Conservation (phyloP, 2,888 invertebrate genomes). For the Drosophila kambysellisi region DNA sequence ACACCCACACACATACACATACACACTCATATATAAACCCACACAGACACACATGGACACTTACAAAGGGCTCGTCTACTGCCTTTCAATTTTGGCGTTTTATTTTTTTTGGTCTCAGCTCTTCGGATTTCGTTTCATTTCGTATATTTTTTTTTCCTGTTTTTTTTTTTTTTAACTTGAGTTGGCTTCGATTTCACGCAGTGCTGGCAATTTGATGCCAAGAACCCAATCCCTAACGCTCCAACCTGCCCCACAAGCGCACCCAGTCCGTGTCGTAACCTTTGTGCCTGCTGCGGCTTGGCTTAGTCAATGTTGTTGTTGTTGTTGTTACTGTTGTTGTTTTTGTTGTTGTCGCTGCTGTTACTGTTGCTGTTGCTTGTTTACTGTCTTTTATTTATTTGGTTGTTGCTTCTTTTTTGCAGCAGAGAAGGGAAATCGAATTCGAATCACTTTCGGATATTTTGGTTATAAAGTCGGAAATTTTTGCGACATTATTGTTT, state of each 20-base stretch:
- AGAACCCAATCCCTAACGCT: conserved; percentile 33
- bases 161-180: conserved; percentile 60
- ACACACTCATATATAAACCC: conserved; percentile 1
- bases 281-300: conserved; percentile 52
- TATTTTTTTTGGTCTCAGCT: conserved; percentile 75
- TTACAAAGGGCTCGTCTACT: conserved; percentile 39
- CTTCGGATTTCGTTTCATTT: conserved; percentile 67
- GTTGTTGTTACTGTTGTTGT: conserved; percentile 39
- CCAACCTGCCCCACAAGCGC: neutral
- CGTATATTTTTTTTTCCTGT: conserved; percentile 58
- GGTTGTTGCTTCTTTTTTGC: conserved; percentile 34
- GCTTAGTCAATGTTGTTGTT: conserved; percentile 13
- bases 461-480: conserved; percentile 82
- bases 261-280: neutral
- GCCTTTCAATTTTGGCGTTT: conserved; percentile 74
- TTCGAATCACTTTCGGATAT: conserved; percentile 85
- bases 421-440: conserved; percentile 80
- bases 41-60: conserved; percentile 20
- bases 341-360: conserved; percentile 45
- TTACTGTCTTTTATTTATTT: conserved; percentile 71
- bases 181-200: conserved; percentile 79
- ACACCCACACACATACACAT: conserved; percentile 14
- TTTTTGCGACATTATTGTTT: conserved; percentile 82
- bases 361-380: conserved; percentile 63
- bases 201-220: conserved; percentile 75